phyloP scores from a whole-genome alignment of 2,888 invertebrate species.

The Spialia ferax region DNA sequence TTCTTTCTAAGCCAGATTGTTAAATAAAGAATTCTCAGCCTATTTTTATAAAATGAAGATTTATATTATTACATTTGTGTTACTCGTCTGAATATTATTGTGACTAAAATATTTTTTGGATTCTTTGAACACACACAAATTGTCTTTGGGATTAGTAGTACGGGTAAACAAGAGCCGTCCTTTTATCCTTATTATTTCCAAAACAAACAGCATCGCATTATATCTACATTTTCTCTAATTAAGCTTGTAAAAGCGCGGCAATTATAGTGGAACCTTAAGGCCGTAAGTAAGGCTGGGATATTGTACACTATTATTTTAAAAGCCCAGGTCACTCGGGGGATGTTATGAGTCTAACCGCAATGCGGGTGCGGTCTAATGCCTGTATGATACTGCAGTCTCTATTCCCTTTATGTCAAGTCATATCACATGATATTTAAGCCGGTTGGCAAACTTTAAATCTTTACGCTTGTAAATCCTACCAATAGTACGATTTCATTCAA shows the following conservation, averaged over 20 bases:
- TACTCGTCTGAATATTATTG: no score
- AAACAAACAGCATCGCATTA: neutral
- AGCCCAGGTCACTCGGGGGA: conserved; percentile 36
- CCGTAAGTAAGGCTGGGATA: conserved; percentile 12
- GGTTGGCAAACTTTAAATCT: neutral
- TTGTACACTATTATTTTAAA: conserved; percentile 34
- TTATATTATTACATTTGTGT: no score
- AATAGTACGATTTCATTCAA: neutral
- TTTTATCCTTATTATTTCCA: neutral
- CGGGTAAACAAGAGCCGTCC: no score
- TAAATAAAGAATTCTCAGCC: no score
- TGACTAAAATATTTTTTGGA: no score
- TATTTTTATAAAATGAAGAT: no score
- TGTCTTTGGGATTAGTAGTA: no score
- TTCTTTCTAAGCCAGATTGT: no score
- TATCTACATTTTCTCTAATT: neutral
- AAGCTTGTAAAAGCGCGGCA: neutral
- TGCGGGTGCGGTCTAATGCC: conserved; percentile 36
- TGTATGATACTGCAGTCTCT: conserved; percentile 35
- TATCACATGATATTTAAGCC: conserved; percentile 11
- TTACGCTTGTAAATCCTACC: neutral
- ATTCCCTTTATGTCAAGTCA: conserved; percentile 9
- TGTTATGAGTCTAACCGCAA: conserved; percentile 37
- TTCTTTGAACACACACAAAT: no score
- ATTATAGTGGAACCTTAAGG: neutral